A percentile compares a stretch with the other conserved stretches of the same genome.
These are phyloP conservation scores for Apodemus speciosus DNA, from an alignment of 2,113 vertebrate genomes.

Conservation along the genomic window DNA sequence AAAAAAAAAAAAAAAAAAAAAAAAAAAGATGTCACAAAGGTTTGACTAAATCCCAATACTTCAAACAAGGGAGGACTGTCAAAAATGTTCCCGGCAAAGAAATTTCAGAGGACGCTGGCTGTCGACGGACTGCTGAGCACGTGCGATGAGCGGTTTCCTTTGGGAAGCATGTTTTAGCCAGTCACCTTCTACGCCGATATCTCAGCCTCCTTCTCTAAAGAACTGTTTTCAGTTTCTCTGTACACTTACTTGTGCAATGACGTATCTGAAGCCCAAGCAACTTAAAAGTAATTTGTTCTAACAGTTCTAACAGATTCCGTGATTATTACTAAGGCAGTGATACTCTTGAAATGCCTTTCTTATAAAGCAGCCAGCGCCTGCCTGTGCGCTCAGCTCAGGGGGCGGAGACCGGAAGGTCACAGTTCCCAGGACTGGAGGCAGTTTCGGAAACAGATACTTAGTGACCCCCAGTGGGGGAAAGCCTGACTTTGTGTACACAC, in stretches of 20 bases:
- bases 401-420: neutral
- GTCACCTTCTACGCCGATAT: neutral
- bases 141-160: neutral
- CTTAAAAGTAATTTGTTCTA: constrained; percentile 20
- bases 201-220: constrained; percentile 45
- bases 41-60: constrained; percentile 52
- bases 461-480: neutral
- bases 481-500: neutral
- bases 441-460: neutral
- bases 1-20: no score
- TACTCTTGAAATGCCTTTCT: neutral
- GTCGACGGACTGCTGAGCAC: neutral
- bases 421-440: neutral
- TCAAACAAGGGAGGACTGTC: constrained; percentile 7
- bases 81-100: neutral
- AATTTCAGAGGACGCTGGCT: neutral
- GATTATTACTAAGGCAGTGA: neutral
- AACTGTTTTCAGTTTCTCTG: neutral
- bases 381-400: neutral
- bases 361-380: neutral
- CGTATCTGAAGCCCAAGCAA: constrained; percentile 18
- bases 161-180: constrained; percentile 44
- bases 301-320: constrained; percentile 25
- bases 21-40: neutral
- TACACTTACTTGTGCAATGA: constrained; percentile 26